Conservation (phyloP, 1,140 invertebrate species). For the Euglossa dilemma region DNA sequence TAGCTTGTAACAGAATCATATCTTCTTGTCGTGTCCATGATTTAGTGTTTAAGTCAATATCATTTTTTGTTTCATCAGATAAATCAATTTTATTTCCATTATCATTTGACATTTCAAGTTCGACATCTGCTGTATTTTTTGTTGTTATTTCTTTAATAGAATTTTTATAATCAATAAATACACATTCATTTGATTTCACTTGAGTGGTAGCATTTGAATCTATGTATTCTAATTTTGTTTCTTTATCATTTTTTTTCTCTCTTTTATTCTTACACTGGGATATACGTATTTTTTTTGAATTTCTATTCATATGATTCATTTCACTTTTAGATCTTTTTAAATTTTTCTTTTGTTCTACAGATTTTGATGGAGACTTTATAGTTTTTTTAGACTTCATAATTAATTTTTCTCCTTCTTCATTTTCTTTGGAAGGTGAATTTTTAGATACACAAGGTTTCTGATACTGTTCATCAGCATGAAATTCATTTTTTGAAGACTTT, state of each 20-base stretch:
- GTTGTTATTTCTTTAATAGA: slow-evolving; percentile 29
- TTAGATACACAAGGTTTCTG: slow-evolving; percentile 70
- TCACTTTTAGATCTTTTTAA: slow-evolving; percentile 58
- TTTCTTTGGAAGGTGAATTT: slow-evolving; percentile 75
- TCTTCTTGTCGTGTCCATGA: slow-evolving; percentile 80
- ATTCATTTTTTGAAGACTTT: slow-evolving; percentile 78
- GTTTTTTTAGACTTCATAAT: slow-evolving; percentile 66
- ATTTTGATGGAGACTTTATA: slow-evolving; percentile 74
- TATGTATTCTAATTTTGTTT: slow-evolving; percentile 61
- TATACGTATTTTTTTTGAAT: slow-evolving; percentile 56
- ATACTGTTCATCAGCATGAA: slow-evolving; percentile 65
- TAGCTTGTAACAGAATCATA: slow-evolving; percentile 75
- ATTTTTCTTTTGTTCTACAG: slow-evolving; percentile 63
- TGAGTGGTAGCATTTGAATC: background rate
- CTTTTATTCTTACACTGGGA: slow-evolving; percentile 71
- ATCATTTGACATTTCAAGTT: slow-evolving; percentile 15
- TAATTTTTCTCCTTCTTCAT: slow-evolving; percentile 71
- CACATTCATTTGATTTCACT: slow-evolving; percentile 20
- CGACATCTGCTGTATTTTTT: slow-evolving; percentile 31
- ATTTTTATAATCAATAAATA: slow-evolving; percentile 23
- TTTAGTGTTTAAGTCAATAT: slow-evolving; percentile 46
- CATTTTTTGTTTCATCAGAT: slow-evolving; percentile 40
- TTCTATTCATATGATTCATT: slow-evolving; percentile 15
- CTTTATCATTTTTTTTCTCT: slow-evolving; percentile 73
- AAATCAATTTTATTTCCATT: background rate